Conservation (phyloP, 2,113 vertebrate genomes). For the Oryzias celebensis region DNA sequence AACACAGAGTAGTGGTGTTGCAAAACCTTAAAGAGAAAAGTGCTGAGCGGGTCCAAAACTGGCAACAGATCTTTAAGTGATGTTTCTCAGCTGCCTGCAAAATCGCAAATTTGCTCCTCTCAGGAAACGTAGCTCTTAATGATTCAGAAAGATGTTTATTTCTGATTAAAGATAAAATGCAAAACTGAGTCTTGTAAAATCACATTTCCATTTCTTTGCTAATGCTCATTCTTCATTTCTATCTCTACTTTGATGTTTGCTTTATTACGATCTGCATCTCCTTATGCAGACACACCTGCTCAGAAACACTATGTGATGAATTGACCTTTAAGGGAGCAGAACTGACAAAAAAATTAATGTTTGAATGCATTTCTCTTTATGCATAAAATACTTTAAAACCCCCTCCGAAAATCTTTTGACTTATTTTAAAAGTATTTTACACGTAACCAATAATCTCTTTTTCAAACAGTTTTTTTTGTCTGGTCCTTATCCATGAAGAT, state of each 20-base stretch:
- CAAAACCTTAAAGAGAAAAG: slow-evolving; percentile 26
- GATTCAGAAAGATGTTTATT: not conserved
- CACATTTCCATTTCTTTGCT: slow-evolving; percentile 32
- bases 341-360: no score
- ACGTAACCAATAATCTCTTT: no score
- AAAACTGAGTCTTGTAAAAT: slow-evolving; percentile 4
- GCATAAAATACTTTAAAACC: no score
- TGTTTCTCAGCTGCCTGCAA: not conserved
- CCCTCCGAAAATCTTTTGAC: no score
- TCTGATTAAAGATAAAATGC: not conserved
- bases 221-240: slow-evolving; percentile 60
- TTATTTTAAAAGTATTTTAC: no score
- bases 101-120: not conserved
- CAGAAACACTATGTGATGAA: slow-evolving; percentile 15
- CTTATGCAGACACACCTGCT: slow-evolving; percentile 23
- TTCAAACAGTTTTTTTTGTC: no score
- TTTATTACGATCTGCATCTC: slow-evolving; percentile 1
- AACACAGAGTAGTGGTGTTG: slow-evolving; percentile 24
- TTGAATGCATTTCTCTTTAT: no score
- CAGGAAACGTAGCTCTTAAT: not conserved
- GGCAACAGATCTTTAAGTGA: not conserved
- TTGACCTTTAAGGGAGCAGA: slow-evolving; percentile 54
- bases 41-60: slow-evolving; percentile 1
- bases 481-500: no score
- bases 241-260: not conserved